Evolutionary conservation across 2,888 invertebrate genomes (phyloP), one percentile per base, ranked within the genome.

Genomic region (Andrena fulva): DNA sequence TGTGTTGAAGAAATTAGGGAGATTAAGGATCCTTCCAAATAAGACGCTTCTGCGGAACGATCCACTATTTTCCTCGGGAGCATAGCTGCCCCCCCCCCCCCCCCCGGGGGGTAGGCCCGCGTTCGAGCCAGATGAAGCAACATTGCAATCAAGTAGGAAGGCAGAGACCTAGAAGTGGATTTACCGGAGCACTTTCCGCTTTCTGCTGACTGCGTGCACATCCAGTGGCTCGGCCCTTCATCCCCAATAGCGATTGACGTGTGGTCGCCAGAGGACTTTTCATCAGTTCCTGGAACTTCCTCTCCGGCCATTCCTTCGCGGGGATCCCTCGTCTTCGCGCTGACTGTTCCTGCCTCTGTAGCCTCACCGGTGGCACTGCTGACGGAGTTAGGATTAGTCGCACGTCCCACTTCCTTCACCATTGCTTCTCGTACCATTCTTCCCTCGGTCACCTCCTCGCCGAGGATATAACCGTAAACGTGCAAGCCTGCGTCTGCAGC

Each of bases 231-330:
- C 16, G 69, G n/a, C 35, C 27, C 12, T 69, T 27, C 27, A n/a
- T 27, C 27, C 56, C n/a, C 50, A 35, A 75, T 31, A 29, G 35
- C 42, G 10, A 52, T 35, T 33, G 50, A 69, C 60, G 64, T n/a
- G 60, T 70, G 35, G 52, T 60, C 69, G 12, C n/a, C 60, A 56
- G 73, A 52, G 42, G 54, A 64, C 64, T 56, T 56, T 27, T 69
- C 52, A 35, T 75, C 60, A 35, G 10, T 60, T 56, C n/a, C 74
- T 68, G 48, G 33, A 33, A 72, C 27, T 42, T 63, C 29, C 62
- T 29, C 42, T 2, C 20, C 12, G 50, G 0, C 16, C 33, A 63
- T n/a, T 72, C 16, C 63, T 63, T 42, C 56, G 69, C 24, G 56
- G 6, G 27, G 27, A 27, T 69, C 69, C 42, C n/a, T n/a, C 27